A percentile compares a stretch with the other conserved stretches of the same genome.
phyloP scores from a whole-genome alignment of 2,113 vertebrate species.

The Ranitomeya imitator region DNA sequence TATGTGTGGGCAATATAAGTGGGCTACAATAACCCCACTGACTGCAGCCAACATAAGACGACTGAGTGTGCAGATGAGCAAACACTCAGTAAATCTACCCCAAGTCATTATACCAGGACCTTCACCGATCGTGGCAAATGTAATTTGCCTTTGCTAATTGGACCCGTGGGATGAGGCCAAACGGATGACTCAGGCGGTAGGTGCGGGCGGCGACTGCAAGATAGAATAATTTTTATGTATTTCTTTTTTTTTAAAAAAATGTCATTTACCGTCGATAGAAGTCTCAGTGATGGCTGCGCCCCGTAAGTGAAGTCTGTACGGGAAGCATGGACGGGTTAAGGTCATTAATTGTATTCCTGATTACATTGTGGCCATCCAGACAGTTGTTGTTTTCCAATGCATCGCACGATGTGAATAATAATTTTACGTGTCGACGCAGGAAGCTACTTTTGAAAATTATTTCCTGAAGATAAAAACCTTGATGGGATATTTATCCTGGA shows the following conservation, averaged over 20 bases:
- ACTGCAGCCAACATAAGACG: background rate
- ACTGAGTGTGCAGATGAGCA: background rate
- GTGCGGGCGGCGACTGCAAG: background rate
- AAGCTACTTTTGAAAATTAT: conserved; percentile 59
- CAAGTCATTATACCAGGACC: background rate
- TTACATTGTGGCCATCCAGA: conserved; percentile 64
- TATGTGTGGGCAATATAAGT: background rate
- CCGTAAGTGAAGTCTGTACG: conserved; percentile 5
- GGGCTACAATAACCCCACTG: background rate
- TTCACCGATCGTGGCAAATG: background rate
- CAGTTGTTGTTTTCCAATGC: conserved; percentile 70
- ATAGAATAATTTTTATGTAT: background rate
- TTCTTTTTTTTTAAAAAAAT: background rate
- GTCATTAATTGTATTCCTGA: conserved; percentile 64
- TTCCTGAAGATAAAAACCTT: conserved; percentile 55
- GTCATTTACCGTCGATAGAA: background rate
- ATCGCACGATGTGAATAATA: conserved; percentile 63
- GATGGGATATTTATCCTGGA: background rate
- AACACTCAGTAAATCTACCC: background rate
- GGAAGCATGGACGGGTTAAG: conserved; percentile 51
- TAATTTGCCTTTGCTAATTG: background rate
- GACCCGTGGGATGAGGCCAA: background rate
- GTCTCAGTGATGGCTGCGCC: background rate
- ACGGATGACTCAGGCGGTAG: background rate
- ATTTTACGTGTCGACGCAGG: conserved; percentile 61